Conservation (phyloP, 2,888 invertebrate genomes). For the Eristalinus sepulchralis region DNA sequence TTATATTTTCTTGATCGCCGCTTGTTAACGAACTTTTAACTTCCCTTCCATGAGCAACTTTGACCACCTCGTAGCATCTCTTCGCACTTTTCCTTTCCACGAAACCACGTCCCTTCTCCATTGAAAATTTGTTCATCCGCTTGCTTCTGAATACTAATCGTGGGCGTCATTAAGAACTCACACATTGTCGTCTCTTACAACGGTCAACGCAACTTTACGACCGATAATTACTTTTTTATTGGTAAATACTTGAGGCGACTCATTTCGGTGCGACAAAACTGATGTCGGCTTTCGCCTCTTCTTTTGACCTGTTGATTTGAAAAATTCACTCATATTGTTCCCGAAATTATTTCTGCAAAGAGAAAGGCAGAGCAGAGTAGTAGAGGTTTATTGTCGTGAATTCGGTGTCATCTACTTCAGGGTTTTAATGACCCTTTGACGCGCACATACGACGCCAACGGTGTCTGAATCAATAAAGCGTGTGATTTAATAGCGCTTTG, state of each 20-base stretch:
- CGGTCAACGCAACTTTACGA: not conserved
- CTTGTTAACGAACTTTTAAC: too few relatives aligned
- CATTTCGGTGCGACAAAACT: not conserved
- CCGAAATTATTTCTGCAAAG: not conserved
- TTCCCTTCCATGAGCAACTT: too few relatives aligned
- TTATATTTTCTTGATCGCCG: too few relatives aligned
- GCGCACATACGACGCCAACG: not conserved
- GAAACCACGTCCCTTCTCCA: not conserved
- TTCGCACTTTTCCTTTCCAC: not conserved
- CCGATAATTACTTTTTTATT: not conserved
- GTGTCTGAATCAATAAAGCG: not conserved
- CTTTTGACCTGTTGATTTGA: not conserved
- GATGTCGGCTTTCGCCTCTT: not conserved
- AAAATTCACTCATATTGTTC: not conserved
- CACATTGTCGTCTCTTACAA: not conserved
- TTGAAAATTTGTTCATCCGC: too few relatives aligned
- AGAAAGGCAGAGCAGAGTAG: not conserved
- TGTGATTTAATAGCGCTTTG: too few relatives aligned
- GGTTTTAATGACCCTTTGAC: not conserved
- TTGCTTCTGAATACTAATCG: not conserved
- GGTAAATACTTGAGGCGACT: not conserved
- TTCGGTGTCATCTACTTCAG: not conserved
- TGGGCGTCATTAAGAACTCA: not conserved
- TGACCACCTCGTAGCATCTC: too few relatives aligned
- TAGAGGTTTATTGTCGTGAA: not conserved